A percentile compares a stretch with the other conserved stretches of the same genome.
phyloP scores from a whole-genome alignment of 2,113 vertebrate species.

The Microcebus griseorufus region DNA sequence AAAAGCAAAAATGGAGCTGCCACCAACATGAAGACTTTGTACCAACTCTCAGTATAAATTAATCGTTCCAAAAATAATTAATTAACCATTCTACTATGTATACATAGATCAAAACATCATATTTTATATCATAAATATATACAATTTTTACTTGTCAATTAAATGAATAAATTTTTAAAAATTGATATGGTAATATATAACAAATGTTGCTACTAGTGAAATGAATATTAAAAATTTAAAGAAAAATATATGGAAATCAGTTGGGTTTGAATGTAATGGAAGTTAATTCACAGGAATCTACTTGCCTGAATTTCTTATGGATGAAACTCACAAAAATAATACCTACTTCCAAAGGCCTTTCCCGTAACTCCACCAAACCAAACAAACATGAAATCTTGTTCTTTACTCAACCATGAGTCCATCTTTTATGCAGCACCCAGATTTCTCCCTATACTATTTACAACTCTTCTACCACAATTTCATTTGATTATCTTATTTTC shows the following conservation, averaged over 20 bases:
- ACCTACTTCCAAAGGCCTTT: neutral
- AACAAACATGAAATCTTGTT: neutral
- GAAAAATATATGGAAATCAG: neutral
- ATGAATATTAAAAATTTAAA: neutral
- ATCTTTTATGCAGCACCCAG: neutral
- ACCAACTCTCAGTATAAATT: too few relatives aligned
- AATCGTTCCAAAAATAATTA: neutral
- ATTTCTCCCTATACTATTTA: neutral
- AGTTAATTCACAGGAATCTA: neutral
- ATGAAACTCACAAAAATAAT: neutral
- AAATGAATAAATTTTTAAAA: neutral
- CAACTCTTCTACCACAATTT: neutral
- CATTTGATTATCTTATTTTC: neutral
- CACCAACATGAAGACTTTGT: too few relatives aligned
- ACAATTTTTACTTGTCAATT: neutral
- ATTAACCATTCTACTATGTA: neutral
- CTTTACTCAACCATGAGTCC: neutral
- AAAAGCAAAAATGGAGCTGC: neutral
- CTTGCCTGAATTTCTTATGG: neutral
- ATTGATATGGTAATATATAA: neutral
- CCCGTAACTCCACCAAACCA: neutral
- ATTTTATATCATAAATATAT: neutral
- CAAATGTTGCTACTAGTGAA: neutral
- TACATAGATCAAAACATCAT: neutral
- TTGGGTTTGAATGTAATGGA: neutral